phyloP scores from a whole-genome alignment of 2,113 vertebrate species.

The Rostratula benghalensis region DNA sequence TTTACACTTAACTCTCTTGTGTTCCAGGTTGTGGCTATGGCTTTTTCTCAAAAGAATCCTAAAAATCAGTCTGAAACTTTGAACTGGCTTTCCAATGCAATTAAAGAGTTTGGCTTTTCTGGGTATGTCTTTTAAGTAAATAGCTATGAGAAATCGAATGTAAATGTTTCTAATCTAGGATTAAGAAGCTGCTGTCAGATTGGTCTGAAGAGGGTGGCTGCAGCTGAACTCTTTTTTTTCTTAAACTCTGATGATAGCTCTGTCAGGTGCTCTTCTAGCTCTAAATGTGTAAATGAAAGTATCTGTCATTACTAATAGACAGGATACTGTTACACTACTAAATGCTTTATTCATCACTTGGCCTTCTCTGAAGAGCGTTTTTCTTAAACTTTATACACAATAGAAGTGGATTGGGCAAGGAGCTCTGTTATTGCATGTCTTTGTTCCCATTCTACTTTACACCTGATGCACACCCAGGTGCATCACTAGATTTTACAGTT shows the following conservation, averaged over 20 bases:
- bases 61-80: constrained; percentile 97
- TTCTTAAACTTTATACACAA: background rate
- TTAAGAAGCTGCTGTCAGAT: background rate
- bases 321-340: background rate
- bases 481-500: background rate
- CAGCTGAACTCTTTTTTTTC: background rate
- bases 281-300: background rate
- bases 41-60: constrained; percentile 97
- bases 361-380: background rate
- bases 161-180: background rate
- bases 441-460: background rate
- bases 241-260: background rate
- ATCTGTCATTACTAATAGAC: background rate
- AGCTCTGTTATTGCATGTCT: background rate
- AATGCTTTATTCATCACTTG: background rate
- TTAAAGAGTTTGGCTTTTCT: constrained; percentile 98
- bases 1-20: background rate
- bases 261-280: background rate
- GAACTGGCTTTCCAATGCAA: constrained; percentile 94
- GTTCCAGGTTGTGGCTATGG: constrained; percentile 88
- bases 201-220: background rate
- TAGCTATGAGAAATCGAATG: background rate
- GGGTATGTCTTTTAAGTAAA: constrained; percentile 79
- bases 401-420: background rate
- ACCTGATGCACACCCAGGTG: background rate